Conservation (phyloP, 2,797 vertebrate species). For the Taenioides sp. region DNA sequence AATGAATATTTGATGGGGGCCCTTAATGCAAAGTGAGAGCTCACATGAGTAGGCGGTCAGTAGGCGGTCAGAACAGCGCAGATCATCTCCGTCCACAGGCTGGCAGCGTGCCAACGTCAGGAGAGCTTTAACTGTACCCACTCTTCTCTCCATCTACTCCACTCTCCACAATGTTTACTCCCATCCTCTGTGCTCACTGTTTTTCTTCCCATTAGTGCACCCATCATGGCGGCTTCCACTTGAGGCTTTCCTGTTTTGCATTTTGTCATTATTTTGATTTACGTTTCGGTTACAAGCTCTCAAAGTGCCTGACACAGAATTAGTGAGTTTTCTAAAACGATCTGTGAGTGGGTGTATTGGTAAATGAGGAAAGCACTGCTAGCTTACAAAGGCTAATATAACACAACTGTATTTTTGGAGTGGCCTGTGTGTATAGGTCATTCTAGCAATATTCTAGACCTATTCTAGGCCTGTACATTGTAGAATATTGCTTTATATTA, state of each 20-base stretch:
- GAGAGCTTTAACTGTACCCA: slow-evolving; percentile 72
- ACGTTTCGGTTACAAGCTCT: slow-evolving; percentile 21
- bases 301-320: slow-evolving; percentile 21
- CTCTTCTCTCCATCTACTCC: slow-evolving; percentile 52
- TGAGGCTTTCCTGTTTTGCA: slow-evolving; percentile 9
- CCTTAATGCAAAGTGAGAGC: slow-evolving; percentile 77
- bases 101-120: slow-evolving; percentile 62
- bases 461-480: background rate
- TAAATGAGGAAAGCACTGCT: slow-evolving; percentile 1
- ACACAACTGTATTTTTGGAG: background rate
- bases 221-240: slow-evolving; percentile 19
- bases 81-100: slow-evolving; percentile 67
- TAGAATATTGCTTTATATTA: no score
- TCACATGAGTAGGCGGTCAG: slow-evolving; percentile 76
- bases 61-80: slow-evolving; percentile 69
- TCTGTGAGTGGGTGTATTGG: slow-evolving; percentile 8
- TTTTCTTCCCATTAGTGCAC: slow-evolving; percentile 30
- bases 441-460: no score
- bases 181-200: slow-evolving; percentile 20
- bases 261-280: slow-evolving; percentile 44
- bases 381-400: background rate
- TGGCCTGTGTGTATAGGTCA: background rate
- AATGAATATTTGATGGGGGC: slow-evolving; percentile 82
- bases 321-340: slow-evolving; percentile 32
- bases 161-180: slow-evolving; percentile 44